These are phyloP conservation scores for Brachyalestes nurse DNA, from an alignment of 2,797 vertebrate species.

Conservation along the genomic window DNA sequence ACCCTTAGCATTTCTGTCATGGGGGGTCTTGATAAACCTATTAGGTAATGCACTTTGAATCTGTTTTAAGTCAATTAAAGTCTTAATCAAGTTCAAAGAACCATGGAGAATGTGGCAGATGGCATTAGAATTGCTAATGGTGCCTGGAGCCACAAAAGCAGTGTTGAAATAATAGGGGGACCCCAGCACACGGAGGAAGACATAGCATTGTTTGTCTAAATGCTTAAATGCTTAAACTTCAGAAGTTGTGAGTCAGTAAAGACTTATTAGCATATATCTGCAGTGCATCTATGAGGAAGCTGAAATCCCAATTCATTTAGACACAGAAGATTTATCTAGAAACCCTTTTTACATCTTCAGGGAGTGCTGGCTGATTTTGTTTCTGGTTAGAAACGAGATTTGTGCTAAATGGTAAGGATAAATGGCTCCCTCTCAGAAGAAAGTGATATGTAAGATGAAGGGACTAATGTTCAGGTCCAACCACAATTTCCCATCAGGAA, in stretches of 20 bases:
- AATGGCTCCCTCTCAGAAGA: neutral
- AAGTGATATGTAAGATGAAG: neutral
- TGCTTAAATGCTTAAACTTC: constrained; percentile 12
- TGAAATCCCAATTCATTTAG: neutral
- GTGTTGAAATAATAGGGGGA: constrained; percentile 4
- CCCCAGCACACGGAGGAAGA: constrained; percentile 4
- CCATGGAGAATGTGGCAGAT: neutral
- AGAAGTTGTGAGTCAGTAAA: constrained; percentile 3
- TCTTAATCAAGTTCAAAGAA: constrained; percentile 1
- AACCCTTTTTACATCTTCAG: neutral
- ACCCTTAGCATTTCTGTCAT: neutral
- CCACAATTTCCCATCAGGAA: neutral
- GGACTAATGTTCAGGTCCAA: neutral
- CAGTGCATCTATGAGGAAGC: neutral
- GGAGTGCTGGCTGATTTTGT: neutral
- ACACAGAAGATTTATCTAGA: neutral
- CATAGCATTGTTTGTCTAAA: neutral
- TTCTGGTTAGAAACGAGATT: neutral
- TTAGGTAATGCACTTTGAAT: constrained; percentile 1
- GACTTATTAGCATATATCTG: neutral
- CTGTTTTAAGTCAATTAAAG: constrained; percentile 1
- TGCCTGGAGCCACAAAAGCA: neutral
- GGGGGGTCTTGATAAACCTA: neutral
- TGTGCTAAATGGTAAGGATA: neutral
- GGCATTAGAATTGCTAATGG: constrained; percentile 26